Conservation (phyloP, 2,888 invertebrate species). For the Selenia dentaria region DNA sequence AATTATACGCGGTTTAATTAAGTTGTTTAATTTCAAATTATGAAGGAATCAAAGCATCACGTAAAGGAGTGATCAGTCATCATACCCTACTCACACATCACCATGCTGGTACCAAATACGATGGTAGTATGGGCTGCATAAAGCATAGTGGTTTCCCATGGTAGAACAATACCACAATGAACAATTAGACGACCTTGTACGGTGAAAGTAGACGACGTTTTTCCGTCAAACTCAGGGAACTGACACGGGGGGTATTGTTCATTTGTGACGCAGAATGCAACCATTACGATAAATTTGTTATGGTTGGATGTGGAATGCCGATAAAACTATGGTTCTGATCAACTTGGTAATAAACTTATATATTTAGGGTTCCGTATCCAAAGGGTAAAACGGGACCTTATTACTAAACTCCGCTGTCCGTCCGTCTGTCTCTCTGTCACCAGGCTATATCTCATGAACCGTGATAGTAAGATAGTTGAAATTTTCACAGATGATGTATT, state of each 20-base stretch:
- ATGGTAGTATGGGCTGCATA: neutral
- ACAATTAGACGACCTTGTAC: conserved; percentile 49
- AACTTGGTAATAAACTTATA: no score
- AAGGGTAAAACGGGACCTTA: no score
- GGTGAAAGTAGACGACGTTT: conserved; percentile 42
- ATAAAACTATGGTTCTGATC: no score
- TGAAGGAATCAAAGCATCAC: no score
- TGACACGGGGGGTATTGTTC: conserved; percentile 20
- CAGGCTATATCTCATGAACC: no score
- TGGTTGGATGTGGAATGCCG: neutral
- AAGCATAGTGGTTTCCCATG: conserved; percentile 23
- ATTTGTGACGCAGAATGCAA: conserved; percentile 7
- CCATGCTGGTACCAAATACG: neutral
- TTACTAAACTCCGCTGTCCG: no score
- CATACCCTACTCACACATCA: neutral
- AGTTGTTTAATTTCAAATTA: no score
- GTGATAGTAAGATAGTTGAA: no score
- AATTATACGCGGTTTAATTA: no score
- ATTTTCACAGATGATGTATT: no score
- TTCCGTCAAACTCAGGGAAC: conserved; percentile 22
- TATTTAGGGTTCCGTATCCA: no score
- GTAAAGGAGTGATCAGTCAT: neutral
- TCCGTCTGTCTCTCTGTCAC: no score
- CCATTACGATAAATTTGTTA: conserved; percentile 7
- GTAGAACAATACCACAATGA: conserved; percentile 41